Base-by-base conservation (phyloP, 1,140 invertebrate species). In the Solenopsis invicta region DNA sequence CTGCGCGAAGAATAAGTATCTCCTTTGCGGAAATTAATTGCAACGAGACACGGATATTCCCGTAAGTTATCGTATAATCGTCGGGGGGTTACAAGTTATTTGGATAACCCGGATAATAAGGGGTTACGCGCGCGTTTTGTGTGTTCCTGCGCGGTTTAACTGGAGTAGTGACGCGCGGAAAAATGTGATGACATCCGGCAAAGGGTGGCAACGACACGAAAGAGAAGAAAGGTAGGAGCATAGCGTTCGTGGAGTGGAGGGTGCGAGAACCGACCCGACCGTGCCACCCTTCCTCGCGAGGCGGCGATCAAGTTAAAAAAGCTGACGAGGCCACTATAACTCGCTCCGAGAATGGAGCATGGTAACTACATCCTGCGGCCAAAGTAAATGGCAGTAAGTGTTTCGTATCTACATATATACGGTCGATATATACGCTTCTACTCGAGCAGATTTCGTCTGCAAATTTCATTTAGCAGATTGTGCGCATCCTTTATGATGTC, bases 291-390 rank as follows among this genome's bases (percentile, higher is more conserved):
- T 64, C 81, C 85, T 90, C 88, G 78, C 76, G 85, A 90, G 86
- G 80, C 82, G 90, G 67, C 88, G 90, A 91, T 88, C 80, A 78
- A 89, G 81, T 92, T 93, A 91, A 93, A 93, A 93, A 93, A 93
- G 93, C 92, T 93, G 92, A 93, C 92, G 88, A 77, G 67, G 91
- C 71, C 82, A 69, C 88, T 91, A 74, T 61, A 84, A 84, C 52
- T 89, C 61, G 75, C 74, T 29, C 62, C 69, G 56, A 82, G 88
- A 81, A 86, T 87, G 71, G 59, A 89, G 76, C 84, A 13, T 34
- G 21, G 84, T 62, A 89, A 89, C 82, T 89, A 37, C 84, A 74
- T 69, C 72, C 56, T 45, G 50, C 76, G 62, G 54, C 69, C 29
- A 76, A 62, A 89, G 88, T 89, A 89, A 89, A 86, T 89, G 87